Conservation (phyloP, 2,888 invertebrate genomes). For the Neocrepidodera transversa region DNA sequence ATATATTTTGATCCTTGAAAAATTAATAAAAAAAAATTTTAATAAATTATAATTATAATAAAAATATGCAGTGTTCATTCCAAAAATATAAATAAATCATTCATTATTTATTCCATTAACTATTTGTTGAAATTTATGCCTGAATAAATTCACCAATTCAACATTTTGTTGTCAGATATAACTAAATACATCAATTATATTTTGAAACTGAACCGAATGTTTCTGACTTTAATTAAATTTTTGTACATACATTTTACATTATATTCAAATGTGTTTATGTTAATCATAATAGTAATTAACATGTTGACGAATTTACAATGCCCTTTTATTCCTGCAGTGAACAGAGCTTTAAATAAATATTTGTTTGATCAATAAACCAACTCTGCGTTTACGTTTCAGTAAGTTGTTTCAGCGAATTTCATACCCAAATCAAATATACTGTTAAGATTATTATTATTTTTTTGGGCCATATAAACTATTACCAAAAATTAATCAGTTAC, state of each 20-base stretch:
- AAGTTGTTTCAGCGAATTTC: no score
- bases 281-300: conserved; percentile 12
- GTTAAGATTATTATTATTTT: no score
- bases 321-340: background rate
- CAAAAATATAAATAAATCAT: conserved; percentile 4
- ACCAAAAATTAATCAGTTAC: no score
- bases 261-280: conserved; percentile 4
- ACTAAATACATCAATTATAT: conserved; percentile 7
- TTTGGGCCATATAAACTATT: no score
- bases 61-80: background rate
- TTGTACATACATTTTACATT: conserved; percentile 12
- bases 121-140: background rate
- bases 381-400: no score
- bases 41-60: no score
- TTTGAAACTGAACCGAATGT: background rate
- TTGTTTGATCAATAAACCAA: conserved; percentile 3
- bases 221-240: conserved; percentile 7
- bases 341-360: conserved; percentile 5
- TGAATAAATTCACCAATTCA: background rate
- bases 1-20: no score
- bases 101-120: conserved; percentile 3
- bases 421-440: no score
- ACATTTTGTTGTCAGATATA: background rate
- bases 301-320: conserved; percentile 7
- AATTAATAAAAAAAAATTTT: no score